Evolutionary conservation across 2,113 vertebrate species (phyloP).

Genomic region (Onychostruthus taczanowskii): DNA sequence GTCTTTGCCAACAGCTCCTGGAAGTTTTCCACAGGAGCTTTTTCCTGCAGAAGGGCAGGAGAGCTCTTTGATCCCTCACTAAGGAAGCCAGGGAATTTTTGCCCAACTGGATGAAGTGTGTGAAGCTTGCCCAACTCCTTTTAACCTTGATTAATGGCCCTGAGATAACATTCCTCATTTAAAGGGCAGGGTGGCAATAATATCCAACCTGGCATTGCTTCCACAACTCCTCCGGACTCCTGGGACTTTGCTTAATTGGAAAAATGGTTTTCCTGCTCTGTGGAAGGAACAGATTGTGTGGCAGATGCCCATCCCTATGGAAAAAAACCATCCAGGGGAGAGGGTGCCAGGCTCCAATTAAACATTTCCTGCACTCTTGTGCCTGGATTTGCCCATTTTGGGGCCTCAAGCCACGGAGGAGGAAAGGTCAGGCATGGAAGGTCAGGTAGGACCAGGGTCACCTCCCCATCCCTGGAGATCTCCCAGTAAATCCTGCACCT

Average conservation of each 20-base stretch:
- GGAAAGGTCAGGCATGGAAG: neutral
- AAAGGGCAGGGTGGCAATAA: neutral
- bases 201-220: neutral
- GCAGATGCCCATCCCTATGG: neutral
- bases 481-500: neutral
- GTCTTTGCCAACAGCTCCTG: neutral
- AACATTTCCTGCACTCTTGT: neutral
- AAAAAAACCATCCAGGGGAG: neutral
- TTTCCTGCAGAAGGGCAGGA: neutral
- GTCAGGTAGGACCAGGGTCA: neutral
- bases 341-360: neutral
- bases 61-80: neutral
- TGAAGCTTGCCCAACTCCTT: neutral
- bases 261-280: neutral
- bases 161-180: neutral
- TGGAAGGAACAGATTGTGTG: neutral
- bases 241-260: neutral
- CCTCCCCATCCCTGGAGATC: neutral
- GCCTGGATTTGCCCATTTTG: neutral
- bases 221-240: neutral
- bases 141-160: neutral
- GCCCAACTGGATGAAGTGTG: neutral
- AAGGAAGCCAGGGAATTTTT: neutral
- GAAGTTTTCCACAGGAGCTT: neutral
- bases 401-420: accelerated